Evolutionary conservation across 2,888 invertebrate genomes (phyloP).

Genomic region (Nomada goodeniana): DNA sequence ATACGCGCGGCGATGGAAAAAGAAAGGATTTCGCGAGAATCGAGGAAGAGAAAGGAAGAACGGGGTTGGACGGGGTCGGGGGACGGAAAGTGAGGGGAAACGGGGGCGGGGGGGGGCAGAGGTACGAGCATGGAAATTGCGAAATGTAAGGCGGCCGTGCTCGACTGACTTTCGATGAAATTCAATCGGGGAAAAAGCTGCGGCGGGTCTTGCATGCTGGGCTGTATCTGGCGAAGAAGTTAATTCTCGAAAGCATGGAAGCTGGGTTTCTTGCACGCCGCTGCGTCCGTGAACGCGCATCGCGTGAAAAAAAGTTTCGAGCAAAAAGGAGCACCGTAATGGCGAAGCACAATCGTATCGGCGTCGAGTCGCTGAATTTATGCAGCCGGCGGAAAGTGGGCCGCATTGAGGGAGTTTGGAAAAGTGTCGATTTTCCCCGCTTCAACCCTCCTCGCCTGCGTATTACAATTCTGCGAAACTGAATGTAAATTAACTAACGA

Average conservation of each 20-base stretch:
- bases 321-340: not conserved
- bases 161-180: constrained; percentile 67
- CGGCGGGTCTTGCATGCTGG: not conserved
- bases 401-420: not conserved
- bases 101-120: not conserved
- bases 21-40: constrained; percentile 55
- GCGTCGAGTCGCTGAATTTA: not conserved
- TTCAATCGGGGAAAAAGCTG: constrained; percentile 63
- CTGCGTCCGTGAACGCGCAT: not conserved
- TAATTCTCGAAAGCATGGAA: constrained; percentile 52
- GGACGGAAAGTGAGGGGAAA: not conserved
- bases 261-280: constrained; percentile 23
- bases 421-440: not conserved
- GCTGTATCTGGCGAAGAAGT: constrained; percentile 7
- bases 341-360: not conserved
- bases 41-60: constrained; percentile 42
- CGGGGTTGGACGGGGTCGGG: not conserved
- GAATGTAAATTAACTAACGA: too few relatives aligned
- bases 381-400: not conserved
- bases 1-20: constrained; percentile 26
- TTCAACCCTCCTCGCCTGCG: too few relatives aligned
- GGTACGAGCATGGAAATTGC: constrained; percentile 44
- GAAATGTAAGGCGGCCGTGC: constrained; percentile 55
- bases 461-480: too few relatives aligned
- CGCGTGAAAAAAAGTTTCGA: not conserved